Evolutionary conservation across 2,797 vertebrate genomes (phyloP), one percentile per base, ranked within the genome.

Genomic region (Rousettus madagascariensis): DNA sequence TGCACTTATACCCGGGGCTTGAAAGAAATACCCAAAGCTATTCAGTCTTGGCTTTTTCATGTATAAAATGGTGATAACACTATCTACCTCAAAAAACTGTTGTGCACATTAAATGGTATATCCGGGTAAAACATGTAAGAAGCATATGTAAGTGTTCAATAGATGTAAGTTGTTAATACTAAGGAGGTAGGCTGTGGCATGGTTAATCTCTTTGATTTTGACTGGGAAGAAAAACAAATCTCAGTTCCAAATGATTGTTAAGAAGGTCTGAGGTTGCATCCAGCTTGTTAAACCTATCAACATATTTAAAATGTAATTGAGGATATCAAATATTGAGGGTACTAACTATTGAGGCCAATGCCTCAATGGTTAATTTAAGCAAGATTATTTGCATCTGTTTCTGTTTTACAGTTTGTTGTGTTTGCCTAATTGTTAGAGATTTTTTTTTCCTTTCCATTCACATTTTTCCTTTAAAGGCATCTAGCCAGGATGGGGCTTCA

Each of bases 171-270:
- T 89, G 8, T 91, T 93, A 68, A 80, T 88, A 68, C 26, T 46
- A 82, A 85, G 53, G 11, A 94, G 12, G 5, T 24, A 91, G 53
- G 10, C 22, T 61, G 38, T 46, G 17, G 7, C 6, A 41, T 41
- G 10, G 8, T 68, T 71, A 83, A 90, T 55, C 19, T 57, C 59
- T 61, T 77, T 71, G 15, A 30, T 33, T 93, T 91, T 69, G 63
- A 4, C 59, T 80, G 55, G 84, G 38, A 80, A 77, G 68, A 51
- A 78, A 94, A 96, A 66, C 85, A 86, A 93, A 90, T 91, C 15
- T 55, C 17, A 92, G 51, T 92, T 85, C 12, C 10, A 86, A 91
- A 36, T 53, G 16, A 77, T 77, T 51, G 26, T 65, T 53, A 92
- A 55, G 30, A 96, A 83, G 33, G 16, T 53, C 22, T 80, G 24